Base-by-base conservation (phyloP, 2,888 invertebrate genomes). In the Stratiomys singularior region DNA sequence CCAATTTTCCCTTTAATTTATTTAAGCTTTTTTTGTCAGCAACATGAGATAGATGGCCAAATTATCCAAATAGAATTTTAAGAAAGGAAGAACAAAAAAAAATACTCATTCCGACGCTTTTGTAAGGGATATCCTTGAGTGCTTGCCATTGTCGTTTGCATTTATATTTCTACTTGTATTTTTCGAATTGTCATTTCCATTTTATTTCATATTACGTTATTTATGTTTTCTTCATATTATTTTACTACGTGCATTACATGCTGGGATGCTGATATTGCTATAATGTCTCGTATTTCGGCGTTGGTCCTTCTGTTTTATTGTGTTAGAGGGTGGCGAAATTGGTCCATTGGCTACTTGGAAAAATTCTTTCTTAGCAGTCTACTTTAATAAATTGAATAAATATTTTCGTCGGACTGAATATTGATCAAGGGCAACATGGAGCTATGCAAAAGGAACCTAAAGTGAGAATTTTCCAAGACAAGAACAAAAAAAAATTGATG, bases 51-150 rank as follows among this genome's bases (percentile, higher is more conserved):
- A 77, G 78, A 79, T 79, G 79, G 79, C 78, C 79, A 77, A 79
- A 79, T 79, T 79, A 79, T 79, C 79, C 79, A 79, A 79, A 79
- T 79, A 79, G 79, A 79, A 79, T 79, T 79, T 79, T 77, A 78
- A 79, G n/a, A n/a, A n/a, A n/a, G n/a, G n/a, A n/a, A n/a, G n/a
- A n/a, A n/a, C n/a, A n/a, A n/a, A 79, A 79, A 72, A 78, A 69
- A 46, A 18, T 13, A 11, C 46, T n/a, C n/a, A 47, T 47, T 11
- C 18, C 18, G 9, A 46, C 11, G 47, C 28, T 21, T n/a, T 66
- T 30, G 37, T 21, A 69, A 69, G 25, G 69, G 27, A 47, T 79
- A 66, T 79, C 67, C 58, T 74, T 69, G 71, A 56, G 63, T 37
- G 37, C 44, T 74, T 64, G 60, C 27, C 67, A 52, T 66, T 69